Evolutionary conservation across 2,113 vertebrate species (phyloP).

Genomic region (Pseudopodoces humilis): DNA sequence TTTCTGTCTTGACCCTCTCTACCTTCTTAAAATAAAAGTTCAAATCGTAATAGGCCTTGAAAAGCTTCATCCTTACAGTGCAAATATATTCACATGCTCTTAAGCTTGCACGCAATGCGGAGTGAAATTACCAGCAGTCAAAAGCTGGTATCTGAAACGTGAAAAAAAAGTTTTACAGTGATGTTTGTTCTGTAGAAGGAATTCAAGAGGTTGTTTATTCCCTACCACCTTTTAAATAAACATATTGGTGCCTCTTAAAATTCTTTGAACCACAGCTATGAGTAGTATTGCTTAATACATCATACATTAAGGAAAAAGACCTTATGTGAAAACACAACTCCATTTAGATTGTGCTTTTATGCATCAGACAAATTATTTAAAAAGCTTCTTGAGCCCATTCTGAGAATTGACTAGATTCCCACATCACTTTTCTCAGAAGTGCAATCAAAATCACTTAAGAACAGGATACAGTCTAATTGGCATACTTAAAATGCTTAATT

Average conservation of each 20-base stretch:
- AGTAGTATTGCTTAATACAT: neutral
- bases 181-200: neutral
- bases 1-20: neutral
- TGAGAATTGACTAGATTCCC: slow-evolving; percentile 28
- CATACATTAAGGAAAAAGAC: neutral
- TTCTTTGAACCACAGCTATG: neutral
- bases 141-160: neutral
- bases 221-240: neutral
- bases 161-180: neutral
- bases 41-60: neutral
- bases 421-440: neutral
- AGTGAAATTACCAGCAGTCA: neutral
- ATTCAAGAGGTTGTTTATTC: neutral
- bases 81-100: neutral
- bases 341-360: neutral
- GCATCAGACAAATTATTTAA: slow-evolving; percentile 12
- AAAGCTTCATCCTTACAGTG: neutral
- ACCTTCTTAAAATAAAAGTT: neutral
- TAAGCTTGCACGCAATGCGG: neutral
- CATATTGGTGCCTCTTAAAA: neutral
- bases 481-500: slow-evolving; percentile 13
- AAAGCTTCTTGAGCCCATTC: neutral
- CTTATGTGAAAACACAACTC: neutral
- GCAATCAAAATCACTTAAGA: slow-evolving; percentile 27
- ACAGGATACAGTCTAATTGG: neutral